Conservation (phyloP, 2,888 invertebrate species). For the Callimorpha dominula region DNA sequence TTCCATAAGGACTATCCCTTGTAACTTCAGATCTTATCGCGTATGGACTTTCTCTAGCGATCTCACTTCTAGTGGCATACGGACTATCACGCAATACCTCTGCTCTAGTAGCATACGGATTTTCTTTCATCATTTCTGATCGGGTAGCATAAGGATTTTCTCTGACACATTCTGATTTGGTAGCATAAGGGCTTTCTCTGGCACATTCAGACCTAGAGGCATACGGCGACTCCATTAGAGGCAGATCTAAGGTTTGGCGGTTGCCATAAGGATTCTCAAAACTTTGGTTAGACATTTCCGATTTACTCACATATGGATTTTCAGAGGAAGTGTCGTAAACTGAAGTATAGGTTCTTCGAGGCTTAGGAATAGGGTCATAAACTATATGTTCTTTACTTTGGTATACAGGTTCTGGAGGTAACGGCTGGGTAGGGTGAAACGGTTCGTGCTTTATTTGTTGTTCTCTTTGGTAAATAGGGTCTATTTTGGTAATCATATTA, state of each 20-base stretch:
- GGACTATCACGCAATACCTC: constrained; percentile 61
- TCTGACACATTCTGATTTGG: constrained; percentile 38
- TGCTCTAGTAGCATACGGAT: constrained; percentile 51
- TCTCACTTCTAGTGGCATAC: constrained; percentile 45
- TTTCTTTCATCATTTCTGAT: constrained; percentile 61
- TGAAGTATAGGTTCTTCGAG: constrained; percentile 82
- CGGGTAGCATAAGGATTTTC: constrained; percentile 52
- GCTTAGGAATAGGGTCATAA: constrained; percentile 84
- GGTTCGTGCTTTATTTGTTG: constrained; percentile 83
- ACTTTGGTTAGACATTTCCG: constrained; percentile 79
- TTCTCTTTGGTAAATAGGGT: constrained; percentile 86
- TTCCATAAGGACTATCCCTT: constrained; percentile 46
- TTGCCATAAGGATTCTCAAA: constrained; percentile 81
- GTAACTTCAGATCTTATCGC: constrained; percentile 39
- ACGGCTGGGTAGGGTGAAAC: constrained; percentile 82
- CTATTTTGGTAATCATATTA: constrained; percentile 86
- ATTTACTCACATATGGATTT: constrained; percentile 77
- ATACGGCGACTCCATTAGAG: constrained; percentile 75
- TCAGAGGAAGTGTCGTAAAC: constrained; percentile 80
- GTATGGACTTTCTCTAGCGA: constrained; percentile 48
- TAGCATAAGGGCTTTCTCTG: constrained; percentile 52
- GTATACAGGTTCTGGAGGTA: constrained; percentile 85
- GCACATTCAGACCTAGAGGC: constrained; percentile 63
- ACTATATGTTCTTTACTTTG: constrained; percentile 84
- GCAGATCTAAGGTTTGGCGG: constrained; percentile 75